Evolutionary conservation across 2,888 invertebrate species (phyloP), one percentile per base, ranked within the genome.

Genomic region (Parnassius apollo): DNA sequence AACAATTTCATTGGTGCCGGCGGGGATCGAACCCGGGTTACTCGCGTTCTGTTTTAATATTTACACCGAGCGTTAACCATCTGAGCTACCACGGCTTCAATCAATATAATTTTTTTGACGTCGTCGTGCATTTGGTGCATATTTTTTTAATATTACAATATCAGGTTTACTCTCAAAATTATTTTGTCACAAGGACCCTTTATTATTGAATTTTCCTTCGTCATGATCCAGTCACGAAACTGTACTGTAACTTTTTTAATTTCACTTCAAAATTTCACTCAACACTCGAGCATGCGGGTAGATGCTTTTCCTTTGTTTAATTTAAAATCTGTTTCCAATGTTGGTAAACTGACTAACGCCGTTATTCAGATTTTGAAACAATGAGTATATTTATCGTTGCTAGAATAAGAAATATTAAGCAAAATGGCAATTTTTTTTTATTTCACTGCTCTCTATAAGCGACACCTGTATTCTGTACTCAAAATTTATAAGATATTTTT

Each of bases 211-310:
- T 12, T 46, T 46, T 11, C 46, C n/a, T 12, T 46, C 46, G 11
- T 46, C 46, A n/a, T n/a, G 11, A 50, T 22, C 9, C 9, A 11
- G 9, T 50, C 50, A 18, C 9, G 22, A 22, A 54, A 49, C 42
- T 25, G 53, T 49, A 49, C 53, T 13, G 49, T 49, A 62, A 62
- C 62, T 62, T 62, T 62, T 54, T 62, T 62, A 58, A 62, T 62
- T 62, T 62, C 58, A 49, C 58, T 54, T 57, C 54, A 35, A 53
- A 62, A 52, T 52, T 57, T 62, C 53, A 48, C 57, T 52, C 10
- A 45, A 61, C 50, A 42, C 46, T 48, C 44, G 50, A n/a, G 45
- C 35, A 45, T 46, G 49, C 4, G 55, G 50, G 44, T 18, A 42
- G 48, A 54, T n/a, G 55, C 22, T 18, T 54, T 55, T 18, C 49